Conservation (phyloP, 2,888 invertebrate species). For the Habroteleia sp. region DNA sequence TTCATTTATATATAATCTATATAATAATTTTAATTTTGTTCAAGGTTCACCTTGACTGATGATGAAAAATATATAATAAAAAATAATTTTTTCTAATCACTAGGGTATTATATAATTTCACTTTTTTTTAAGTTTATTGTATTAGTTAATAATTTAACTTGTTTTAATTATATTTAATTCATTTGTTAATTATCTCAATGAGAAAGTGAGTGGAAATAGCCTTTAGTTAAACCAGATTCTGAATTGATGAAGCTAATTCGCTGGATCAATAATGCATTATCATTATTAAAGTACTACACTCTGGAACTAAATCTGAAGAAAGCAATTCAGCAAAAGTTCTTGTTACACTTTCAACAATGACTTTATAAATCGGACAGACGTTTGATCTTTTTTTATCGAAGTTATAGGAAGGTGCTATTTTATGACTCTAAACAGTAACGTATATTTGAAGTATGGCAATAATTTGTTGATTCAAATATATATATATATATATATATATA, state of each 20-base stretch:
- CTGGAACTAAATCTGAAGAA: too few species aligned
- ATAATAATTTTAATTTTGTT: too few species aligned
- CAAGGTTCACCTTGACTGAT: not conserved
- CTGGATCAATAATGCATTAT: constrained; percentile 8
- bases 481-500: too few species aligned
- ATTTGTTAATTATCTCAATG: constrained; percentile 1
- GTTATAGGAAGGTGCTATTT: too few species aligned
- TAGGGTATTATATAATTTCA: constrained; percentile 1
- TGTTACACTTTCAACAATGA: too few species aligned
- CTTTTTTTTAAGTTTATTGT: not conserved
- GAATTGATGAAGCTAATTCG: constrained; percentile 10
- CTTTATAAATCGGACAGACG: too few species aligned
- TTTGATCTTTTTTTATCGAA: too few species aligned
- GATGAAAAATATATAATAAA: not conserved
- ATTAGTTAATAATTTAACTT: constrained; percentile 1
- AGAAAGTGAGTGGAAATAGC: constrained; percentile 4
- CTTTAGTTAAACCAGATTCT: not conserved
- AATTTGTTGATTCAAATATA: too few species aligned
- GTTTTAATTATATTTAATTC: not conserved
- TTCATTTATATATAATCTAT: too few species aligned
- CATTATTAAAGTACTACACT: constrained; percentile 7
- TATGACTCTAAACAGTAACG: too few species aligned
- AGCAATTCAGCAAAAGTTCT: too few species aligned
- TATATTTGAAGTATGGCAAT: too few species aligned
- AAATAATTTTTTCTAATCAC: not conserved